Base-by-base conservation (phyloP, 2,113 vertebrate genomes). In the Spheniscus mendiculus region DNA sequence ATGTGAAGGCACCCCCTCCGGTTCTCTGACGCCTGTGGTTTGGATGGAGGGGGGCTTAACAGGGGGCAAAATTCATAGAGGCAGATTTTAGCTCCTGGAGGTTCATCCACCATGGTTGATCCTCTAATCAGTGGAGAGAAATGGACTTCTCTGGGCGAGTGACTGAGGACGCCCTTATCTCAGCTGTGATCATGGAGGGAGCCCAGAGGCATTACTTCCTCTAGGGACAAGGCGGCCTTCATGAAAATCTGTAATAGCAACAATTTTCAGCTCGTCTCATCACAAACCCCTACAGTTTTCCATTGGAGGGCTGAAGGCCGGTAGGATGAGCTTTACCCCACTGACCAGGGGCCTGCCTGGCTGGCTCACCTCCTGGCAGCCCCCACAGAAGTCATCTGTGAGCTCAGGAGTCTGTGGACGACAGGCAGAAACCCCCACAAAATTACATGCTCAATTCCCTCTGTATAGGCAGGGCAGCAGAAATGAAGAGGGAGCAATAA, bases 231-330 rank as follows among this genome's bases (percentile, higher is more conserved):
- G 38, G 59, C 3, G 2, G 40, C 36, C 21, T 79, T 36, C 63
- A 55, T 71, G 83, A 65, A 85, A 85, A 71, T 49, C 56, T 45
- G 4, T 6, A 50, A 71, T 1, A 53, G 11, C 1, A 2, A 36
- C 7, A 13, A 44, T 74, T 82, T 93, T 44, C 12, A 2, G 18
- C 61, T 71, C 38, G 47, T 67, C 36, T 70, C 25, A 12, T 42
- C 42, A 7, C 30, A 79, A 16, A 53, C 9, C 11, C n/a, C 56
- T 50, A 38, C 36, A 69, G 26, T 11, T 89, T 79, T 55, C 42
- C 9, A 1, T 20, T 0, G 0, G 34, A 77, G 45, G 17, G 38
- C 71, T 83, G 67, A 42, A 73, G 55, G 22, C 4, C 5, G 2
- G 6, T 10, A 38, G 22, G 45, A 79, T 67, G 63, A 77, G 53